These are phyloP conservation scores for Meles meles DNA, from an alignment of 2,113 vertebrate species.

Conservation along the genomic window DNA sequence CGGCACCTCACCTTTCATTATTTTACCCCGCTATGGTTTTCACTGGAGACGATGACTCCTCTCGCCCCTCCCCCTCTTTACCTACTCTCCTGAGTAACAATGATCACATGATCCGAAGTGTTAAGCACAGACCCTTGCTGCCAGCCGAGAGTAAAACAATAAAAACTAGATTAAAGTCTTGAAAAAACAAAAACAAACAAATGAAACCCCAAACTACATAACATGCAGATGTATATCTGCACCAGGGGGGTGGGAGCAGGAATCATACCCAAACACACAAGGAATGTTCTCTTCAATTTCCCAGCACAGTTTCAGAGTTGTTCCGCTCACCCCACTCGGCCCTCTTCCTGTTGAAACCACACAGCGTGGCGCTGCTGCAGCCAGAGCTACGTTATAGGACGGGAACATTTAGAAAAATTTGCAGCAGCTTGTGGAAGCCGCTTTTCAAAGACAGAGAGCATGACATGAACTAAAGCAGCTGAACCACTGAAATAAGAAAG, in stretches of 20 bases:
- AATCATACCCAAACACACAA: background rate
- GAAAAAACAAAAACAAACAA: background rate
- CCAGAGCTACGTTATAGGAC: background rate
- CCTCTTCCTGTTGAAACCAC: background rate
- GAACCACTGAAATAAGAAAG: background rate
- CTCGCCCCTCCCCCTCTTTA: background rate
- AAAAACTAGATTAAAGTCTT: slow-evolving; percentile 5
- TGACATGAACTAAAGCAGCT: background rate
- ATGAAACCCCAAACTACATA: background rate
- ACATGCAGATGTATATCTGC: background rate
- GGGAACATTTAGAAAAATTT: background rate
- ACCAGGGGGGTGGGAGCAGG: background rate
- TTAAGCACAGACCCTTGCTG: slow-evolving; percentile 43
- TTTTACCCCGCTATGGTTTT: slow-evolving; percentile 38
- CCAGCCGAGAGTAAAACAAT: slow-evolving; percentile 15
- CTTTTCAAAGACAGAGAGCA: slow-evolving; percentile 8
- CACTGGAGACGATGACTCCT: background rate
- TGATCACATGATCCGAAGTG: background rate
- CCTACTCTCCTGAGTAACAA: background rate
- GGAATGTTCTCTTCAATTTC: background rate
- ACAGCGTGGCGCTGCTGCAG: background rate
- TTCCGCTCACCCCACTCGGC: background rate
- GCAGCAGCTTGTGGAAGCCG: background rate
- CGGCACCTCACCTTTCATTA: slow-evolving; percentile 56
- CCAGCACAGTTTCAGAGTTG: background rate